These are phyloP conservation scores for Drosophila rufa DNA, from an alignment of 1,140 invertebrate genomes.

Conservation along the genomic window DNA sequence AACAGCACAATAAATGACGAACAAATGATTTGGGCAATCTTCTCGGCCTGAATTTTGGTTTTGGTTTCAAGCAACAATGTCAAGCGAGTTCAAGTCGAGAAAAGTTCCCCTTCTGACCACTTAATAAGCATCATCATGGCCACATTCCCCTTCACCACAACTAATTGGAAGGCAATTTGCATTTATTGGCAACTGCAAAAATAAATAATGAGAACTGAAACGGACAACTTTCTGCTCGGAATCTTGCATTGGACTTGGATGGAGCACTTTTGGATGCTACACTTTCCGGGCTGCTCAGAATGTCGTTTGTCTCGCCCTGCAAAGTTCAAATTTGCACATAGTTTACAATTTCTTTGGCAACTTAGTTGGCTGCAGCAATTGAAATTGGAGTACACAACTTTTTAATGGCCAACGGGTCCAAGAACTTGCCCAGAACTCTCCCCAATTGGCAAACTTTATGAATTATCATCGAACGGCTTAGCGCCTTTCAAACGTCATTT, in stretches of 20 bases:
- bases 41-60: neutral
- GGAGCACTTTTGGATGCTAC: constrained; percentile 1
- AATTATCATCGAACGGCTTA: constrained; percentile 50
- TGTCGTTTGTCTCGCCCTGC: constrained; percentile 39
- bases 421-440: constrained; percentile 39
- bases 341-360: constrained; percentile 72
- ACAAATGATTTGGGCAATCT: constrained; percentile 35
- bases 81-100: neutral
- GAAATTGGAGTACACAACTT: constrained; percentile 76
- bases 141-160: constrained; percentile 33
- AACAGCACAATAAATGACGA: constrained; percentile 26
- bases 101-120: constrained; percentile 22
- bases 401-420: constrained; percentile 72
- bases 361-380: constrained; percentile 54
- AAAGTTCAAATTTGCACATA: constrained; percentile 66
- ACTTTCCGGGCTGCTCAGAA: constrained; percentile 17
- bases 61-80: constrained; percentile 7
- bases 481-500: constrained; percentile 14
- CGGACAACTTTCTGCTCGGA: constrained; percentile 38
- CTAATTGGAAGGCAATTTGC: constrained; percentile 76
- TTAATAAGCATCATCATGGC: constrained; percentile 42
- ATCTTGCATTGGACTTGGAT: constrained; percentile 28
- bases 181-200: constrained; percentile 62
- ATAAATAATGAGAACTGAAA: constrained; percentile 31
- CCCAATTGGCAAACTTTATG: constrained; percentile 64